Evolutionary conservation across 2,888 invertebrate species (phyloP), one percentile per base, ranked within the genome.

Genomic region (Branchellion lobata): DNA sequence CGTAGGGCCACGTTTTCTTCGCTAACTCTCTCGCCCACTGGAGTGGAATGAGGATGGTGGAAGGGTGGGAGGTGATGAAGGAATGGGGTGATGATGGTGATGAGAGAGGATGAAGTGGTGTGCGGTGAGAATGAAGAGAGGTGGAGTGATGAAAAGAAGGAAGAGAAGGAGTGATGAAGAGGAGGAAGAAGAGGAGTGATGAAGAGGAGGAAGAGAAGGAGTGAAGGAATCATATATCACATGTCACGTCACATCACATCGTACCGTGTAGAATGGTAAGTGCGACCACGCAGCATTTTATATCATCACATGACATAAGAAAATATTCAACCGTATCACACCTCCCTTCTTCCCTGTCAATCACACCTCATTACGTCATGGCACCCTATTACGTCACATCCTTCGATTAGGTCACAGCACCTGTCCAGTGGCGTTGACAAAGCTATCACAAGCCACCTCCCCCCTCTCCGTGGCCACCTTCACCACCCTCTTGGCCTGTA

Each of bases 361-460:
- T n/a, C n/a, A n/a, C n/a, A n/a, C n/a, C n/a, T n/a, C n/a, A n/a
- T n/a, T n/a, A n/a, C n/a, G n/a, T n/a, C 27, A n/a, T 11, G 14
- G 27, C 11, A 14, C 14, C 18, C 14, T 11, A 68, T 14, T 21
- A 27, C 14, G 68, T 21, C 11, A 68, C 21, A 72, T 36, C 91
- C 88, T n/a, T n/a, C n/a, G n/a, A n/a, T n/a, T n/a, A n/a, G n/a
- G n/a, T n/a, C n/a, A n/a, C n/a, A n/a, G 86, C 85, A 91, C 90
- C 89, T 95, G 94, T 11, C 98, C 98, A 33, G 94, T 93, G 86
- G 95, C 94, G 88, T 98, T 98, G 40, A 99, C 93, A 88, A 98
- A 97, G 87, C 92, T 93, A 84, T 95, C 92, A 87, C 96, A 96
- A 82, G 92, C 90, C 21, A 95, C 91, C 87, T 86, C 88, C 33